Evolutionary conservation across 2,888 invertebrate species (phyloP), one percentile per base, ranked within the genome.

Genomic region (Thelaira solivaga): DNA sequence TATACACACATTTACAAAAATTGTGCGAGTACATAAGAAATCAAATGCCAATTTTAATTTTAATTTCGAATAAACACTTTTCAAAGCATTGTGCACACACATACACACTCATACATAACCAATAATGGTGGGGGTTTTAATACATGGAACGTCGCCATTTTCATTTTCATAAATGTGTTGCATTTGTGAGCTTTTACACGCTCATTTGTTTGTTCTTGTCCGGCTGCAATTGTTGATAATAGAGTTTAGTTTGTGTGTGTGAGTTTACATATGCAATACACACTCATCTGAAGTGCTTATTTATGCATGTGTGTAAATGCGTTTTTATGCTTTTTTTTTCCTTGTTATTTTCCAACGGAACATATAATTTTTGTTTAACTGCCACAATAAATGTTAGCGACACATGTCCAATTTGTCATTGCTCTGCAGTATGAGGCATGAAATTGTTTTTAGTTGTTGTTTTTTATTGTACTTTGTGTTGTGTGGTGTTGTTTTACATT

Each of bases 331-430:
- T 1, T 10, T 1, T 10, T 47, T 57, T 64, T 55, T 64, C 16
- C 5, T 6, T n/a, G 22, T 18, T 13, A 51, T 36, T 53, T 62
- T 61, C n/a, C 45, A 41, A 61, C 26, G 65, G 18, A 53, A 55
- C 64, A 55, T 34, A 61, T 34, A 67, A 76, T 65, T 76, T 65
- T 45, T 59, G 34, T 18, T 24, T 43, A 53, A 71, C 43, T 49
- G 49, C 10, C 43, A 43, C 24, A 65, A 76, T 71, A 47, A 69
- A 43, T 76, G 71, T 59, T 59, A 34, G 61, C 65, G 65, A 61
- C 76, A 76, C 76, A 76, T 72, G 76, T 62, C 76, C 29, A 67
- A 55, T 72, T 67, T 72, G 65, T 67, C 67, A 76, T 29, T 31
- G 39, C 47, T n/a, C n/a, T 34, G 29, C 36, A 61, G 67, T 43